Evolutionary conservation across 2,888 invertebrate genomes (phyloP), one percentile per base, ranked within the genome.

Genomic region (Scaptomyza reducta): DNA sequence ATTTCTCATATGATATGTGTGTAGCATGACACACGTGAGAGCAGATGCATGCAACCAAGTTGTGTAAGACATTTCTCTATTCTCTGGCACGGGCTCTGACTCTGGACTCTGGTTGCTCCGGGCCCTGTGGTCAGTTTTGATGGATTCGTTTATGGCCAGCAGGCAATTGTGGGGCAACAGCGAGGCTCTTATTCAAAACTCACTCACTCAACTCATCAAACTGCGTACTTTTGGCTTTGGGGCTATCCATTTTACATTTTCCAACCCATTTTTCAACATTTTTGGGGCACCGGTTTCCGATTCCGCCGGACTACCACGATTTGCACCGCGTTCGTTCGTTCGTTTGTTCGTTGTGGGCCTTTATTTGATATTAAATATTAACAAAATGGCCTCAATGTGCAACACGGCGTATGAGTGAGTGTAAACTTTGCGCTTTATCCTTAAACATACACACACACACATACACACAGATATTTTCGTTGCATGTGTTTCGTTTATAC

Each of bases 291-390:
- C 22, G 3, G 3, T 22, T 22, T 5, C 22, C 27, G 27, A 27
- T 27, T 7, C 27, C 27, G 27, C 27, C 69, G 58, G 74, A 62
- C 71, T 64, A 31, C 64, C 73, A 59, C 59, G 70, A 78, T 81
- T 79, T 1, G 22, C 22, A 22, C 22, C 22, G 22, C 57, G 61
- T 57, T 38, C 35, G 6, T 33, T 59, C 65, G 65, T 31, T 13
- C 4, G 40, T 40, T 10, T 16, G 16, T 40, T 38, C 59, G 61
- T 63, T 40, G 35, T 16, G 74, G 70, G 69, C 79, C 78, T 81
- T 77, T 88, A 84, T 89, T 89, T 85, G 83, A 74, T 85, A 88
- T 88, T 89, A 88, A 88, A 89, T 88, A 88, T 88, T 87, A 89
- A 88, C 86, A 82, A 88, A 88, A 89, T 89, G 89, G 86, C 89